These are phyloP conservation scores for Liposcelis brunnea DNA, from an alignment of 2,888 invertebrate species.

Conservation along the genomic window DNA sequence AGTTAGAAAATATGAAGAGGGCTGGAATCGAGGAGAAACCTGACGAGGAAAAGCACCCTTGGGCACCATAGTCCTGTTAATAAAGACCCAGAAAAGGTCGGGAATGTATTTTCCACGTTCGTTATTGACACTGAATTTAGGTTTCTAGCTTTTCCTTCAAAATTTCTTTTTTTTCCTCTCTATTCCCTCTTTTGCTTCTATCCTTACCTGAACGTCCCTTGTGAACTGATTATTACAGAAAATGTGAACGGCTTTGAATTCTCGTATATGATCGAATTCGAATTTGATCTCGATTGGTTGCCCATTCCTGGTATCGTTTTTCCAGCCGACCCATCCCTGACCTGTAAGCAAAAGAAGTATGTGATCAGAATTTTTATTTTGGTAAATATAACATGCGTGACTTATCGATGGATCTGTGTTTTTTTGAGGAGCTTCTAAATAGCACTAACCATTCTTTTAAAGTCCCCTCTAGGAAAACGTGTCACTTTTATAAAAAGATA, in stretches of 20 bases:
- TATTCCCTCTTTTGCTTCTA: slow-evolving; percentile 1
- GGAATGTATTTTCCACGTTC: slow-evolving; percentile 3
- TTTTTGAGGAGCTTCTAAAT: too few relatives aligned
- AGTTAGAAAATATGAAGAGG: too few relatives aligned
- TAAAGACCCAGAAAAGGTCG: too few relatives aligned
- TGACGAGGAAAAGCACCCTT: too few relatives aligned
- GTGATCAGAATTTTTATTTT: too few relatives aligned
- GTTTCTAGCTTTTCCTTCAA: slow-evolving; percentile 1
- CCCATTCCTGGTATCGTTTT: slow-evolving; percentile 49
- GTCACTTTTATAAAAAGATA: too few relatives aligned
- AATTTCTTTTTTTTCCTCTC: slow-evolving; percentile 10
- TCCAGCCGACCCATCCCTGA: slow-evolving; percentile 86
- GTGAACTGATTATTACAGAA: slow-evolving; percentile 74
- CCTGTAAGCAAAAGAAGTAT: slow-evolving; percentile 23
- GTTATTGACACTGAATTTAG: not conserved
- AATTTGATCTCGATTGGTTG: slow-evolving; percentile 49
- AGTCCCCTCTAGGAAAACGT: too few relatives aligned
- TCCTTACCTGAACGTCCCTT: slow-evolving; percentile 57
- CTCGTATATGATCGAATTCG: slow-evolving; percentile 74
- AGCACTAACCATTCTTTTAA: too few relatives aligned
- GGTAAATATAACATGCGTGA: too few relatives aligned
- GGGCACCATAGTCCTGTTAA: too few relatives aligned
- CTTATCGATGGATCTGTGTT: too few relatives aligned
- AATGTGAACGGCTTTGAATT: slow-evolving; percentile 67
- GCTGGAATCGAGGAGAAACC: too few relatives aligned